These are phyloP conservation scores for Hippocampus comes DNA, from an alignment of 2,113 vertebrate genomes.

Conservation along the genomic window DNA sequence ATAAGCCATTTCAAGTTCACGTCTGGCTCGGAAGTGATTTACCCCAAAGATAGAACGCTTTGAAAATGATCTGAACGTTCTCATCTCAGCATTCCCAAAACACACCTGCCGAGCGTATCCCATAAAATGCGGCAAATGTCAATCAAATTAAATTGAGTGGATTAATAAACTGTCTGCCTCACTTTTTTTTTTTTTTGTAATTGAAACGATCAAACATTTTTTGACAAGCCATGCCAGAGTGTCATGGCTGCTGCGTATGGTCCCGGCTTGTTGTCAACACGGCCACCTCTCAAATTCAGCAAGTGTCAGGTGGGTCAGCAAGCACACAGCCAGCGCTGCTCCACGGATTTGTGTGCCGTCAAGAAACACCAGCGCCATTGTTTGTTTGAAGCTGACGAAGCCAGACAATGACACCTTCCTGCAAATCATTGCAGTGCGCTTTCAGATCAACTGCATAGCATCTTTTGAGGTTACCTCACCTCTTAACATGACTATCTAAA, in stretches of 20 bases:
- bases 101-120: constrained; percentile 9
- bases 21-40: constrained; percentile 22
- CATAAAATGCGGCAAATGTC: constrained; percentile 29
- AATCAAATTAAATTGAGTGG: constrained; percentile 13
- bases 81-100: constrained; percentile 19
- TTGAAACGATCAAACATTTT: constrained; percentile 37
- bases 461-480: constrained; percentile 28
- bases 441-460: constrained; percentile 12
- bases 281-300: constrained; percentile 43
- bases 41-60: constrained; percentile 29
- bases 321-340: constrained; percentile 29
- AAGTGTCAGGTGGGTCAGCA: constrained; percentile 43
- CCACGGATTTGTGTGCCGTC: constrained; percentile 53
- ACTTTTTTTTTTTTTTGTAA: constrained; percentile 27
- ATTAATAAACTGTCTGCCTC: constrained; percentile 30
- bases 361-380: constrained; percentile 28
- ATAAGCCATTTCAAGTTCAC: constrained; percentile 25
- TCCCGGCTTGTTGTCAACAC: constrained; percentile 35
- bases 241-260: constrained; percentile 13
- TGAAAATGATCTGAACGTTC: constrained; percentile 26
- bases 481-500: constrained; percentile 26
- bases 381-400: constrained; percentile 39
- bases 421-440: constrained; percentile 16
- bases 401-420: constrained; percentile 30
- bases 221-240: constrained; percentile 35